Base-by-base conservation (phyloP, 2,797 vertebrate genomes). In the Leucoraja ocellata region DNA sequence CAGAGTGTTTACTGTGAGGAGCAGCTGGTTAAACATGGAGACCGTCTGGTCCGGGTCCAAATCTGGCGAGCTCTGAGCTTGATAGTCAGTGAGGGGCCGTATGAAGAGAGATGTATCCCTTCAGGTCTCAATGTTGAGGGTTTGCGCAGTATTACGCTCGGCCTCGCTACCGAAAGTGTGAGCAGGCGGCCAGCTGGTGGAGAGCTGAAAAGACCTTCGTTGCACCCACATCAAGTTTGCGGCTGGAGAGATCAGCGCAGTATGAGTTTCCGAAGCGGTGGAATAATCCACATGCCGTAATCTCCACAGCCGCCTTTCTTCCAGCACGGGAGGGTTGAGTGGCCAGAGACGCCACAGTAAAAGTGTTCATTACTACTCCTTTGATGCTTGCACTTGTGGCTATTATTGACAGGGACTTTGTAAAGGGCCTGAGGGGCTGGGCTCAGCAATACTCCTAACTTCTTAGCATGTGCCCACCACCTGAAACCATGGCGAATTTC, bases 391-490 rank as follows among this genome's bases (percentile, higher is more conserved):
- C 68, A 74, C 54, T 21, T 74, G 90, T 46, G 65, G 39, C 68
- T 74, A 91, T 74, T 91, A 46, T 91, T 73, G 90, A 91, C 90
- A 91, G 71, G 65, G 39, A 74, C 90, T 91, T 91, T 54, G 90
- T 74, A 91, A 74, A 73, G 36, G 46, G 36, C 71, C 65, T 54
- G 25, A 68, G 90, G 46, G 90, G 90, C 16, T 88, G 84, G 68
- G 68, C 39, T 74, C 13, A 74, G 36, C 46, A 58, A 25, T 76
- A 58, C 36, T 76, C 46, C 39, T 36, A 54, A n/a, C 32, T 92
- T 71, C 63, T 65, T 71, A 54, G 68, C 71, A 92, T 92, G 32
- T 92, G 90, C 71, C 68, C 39, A 76, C 71, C 90, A 92, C 90
- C 90, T 74, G 90, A 71, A 73, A 28, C 39, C 32, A 32, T 68